Percentiles rank a stretch among this genome's conserved stretches.
Evolutionary conservation across 2,888 invertebrate species (phyloP).

Genomic region (Drosophila lacicola): DNA sequence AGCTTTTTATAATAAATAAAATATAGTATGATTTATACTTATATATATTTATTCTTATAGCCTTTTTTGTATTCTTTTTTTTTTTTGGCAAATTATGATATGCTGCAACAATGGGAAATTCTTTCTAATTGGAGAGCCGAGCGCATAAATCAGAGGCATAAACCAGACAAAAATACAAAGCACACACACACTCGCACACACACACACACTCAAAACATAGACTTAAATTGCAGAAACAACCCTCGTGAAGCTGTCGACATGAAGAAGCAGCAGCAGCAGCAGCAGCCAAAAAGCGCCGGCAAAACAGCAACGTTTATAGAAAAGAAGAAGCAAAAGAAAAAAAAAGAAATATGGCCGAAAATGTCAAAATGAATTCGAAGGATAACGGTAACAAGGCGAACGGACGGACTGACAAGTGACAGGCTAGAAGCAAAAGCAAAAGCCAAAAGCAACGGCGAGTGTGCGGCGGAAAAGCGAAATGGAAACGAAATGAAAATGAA

Average conservation of each 20-base stretch:
- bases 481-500: conserved; percentile 49
- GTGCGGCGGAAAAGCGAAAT: conserved; percentile 31
- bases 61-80: not conserved
- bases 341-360: conserved; percentile 59
- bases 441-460: conserved; percentile 28
- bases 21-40: not conserved
- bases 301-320: conserved; percentile 26
- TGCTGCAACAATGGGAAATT: conserved; percentile 24
- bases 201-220: not conserved
- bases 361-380: conserved; percentile 47
- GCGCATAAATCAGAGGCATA: conserved; percentile 30
- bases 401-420: conserved; percentile 25
- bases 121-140: conserved; percentile 40
- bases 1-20: conserved; percentile 6
- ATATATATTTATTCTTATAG: not conserved
- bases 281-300: conserved; percentile 66
- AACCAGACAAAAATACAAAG: conserved; percentile 12
- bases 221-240: conserved; percentile 50
- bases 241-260: conserved; percentile 55
- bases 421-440: not conserved
- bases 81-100: conserved; percentile 13
- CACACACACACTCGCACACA: not conserved
- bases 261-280: conserved; percentile 18
- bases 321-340: not conserved
- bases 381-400: conserved; percentile 24